Base-by-base conservation (phyloP, 53 echinoderm and acorn worm genomes). In the Patiria pectinifera region DNA sequence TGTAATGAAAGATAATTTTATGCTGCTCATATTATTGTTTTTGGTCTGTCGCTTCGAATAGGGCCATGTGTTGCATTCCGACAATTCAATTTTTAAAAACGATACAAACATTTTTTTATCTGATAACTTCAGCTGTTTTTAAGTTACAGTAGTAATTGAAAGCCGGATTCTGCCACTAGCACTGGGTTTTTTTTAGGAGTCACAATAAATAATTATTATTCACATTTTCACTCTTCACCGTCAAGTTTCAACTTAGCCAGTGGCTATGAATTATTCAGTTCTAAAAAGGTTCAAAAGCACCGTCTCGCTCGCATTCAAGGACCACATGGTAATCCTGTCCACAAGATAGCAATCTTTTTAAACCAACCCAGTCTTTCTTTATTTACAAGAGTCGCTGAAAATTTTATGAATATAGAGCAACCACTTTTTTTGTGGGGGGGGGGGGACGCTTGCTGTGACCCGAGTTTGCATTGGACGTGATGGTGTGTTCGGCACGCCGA, bases 341-440 rank as follows among this genome's bases (percentile, higher is more conserved):
- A 26, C 19, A 26, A 14, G 86, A 86, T 86, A 86, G 4, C 24
- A 72, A 86, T 86, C 86, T 86, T 53, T 5, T 58, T 86, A 72
- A 72, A 59, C 71, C 16, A 62, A 62, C 19, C 62, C 70, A 15
- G 19, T 46, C 24, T 48, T 18, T 74, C 71, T 59, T 59, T 53
- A 6, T 53, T 59, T 48, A 81, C 1, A 49, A 81, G 19, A 81
- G 4, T 11, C 3, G 13, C 3, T 46, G 4, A 11, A 79, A 79
- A 79, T 79, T 79, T 45, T 11, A 79, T 79, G 48, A 79, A 79
- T 74, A 74, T 74, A 78, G 24, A 46, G 47, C 45, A 59, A 59
- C 23, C 24, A 53, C 59, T 1, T 18, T 14, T 44, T 35, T 35
- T 35, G 0, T 35, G 35, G 35, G 35, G 35, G 35, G 35, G 5